phyloP scores from a whole-genome alignment of 2,888 invertebrate genomes.

The Fabriciana adippe region DNA sequence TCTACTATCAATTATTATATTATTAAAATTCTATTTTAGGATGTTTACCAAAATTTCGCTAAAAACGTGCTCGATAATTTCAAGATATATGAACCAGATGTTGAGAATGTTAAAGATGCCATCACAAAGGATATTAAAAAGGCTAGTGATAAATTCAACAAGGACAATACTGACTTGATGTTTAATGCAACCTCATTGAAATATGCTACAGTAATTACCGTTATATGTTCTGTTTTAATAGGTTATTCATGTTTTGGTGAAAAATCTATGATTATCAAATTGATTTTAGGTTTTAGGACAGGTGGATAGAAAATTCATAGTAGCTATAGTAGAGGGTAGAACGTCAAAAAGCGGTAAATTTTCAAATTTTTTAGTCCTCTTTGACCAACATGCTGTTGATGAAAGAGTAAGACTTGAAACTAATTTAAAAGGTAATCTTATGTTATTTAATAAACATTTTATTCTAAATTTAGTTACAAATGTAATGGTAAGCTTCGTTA shows the following conservation, averaged over 20 bases:
- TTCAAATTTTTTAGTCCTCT: slow-evolving; percentile 82
- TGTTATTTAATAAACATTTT: too few species aligned
- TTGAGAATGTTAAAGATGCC: slow-evolving; percentile 54
- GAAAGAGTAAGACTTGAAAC: slow-evolving; percentile 91
- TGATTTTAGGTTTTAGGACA: slow-evolving; percentile 85
- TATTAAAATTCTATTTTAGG: slow-evolving; percentile 51
- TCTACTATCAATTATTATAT: neutral
- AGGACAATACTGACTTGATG: slow-evolving; percentile 56
- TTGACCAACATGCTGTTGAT: slow-evolving; percentile 95
- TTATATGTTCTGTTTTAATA: neutral
- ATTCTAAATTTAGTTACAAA: neutral
- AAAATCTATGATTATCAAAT: neutral
- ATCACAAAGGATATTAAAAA: slow-evolving; percentile 55
- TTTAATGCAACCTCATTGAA: slow-evolving; percentile 61
- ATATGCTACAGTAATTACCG: slow-evolving; percentile 52
- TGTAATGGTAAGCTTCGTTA: too few species aligned
- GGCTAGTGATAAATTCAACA: slow-evolving; percentile 54
- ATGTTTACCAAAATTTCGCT: slow-evolving; percentile 69
- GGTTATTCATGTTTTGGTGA: neutral
- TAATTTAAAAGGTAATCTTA: slow-evolving; percentile 84
- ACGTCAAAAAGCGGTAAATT: slow-evolving; percentile 51
- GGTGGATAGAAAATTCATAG: slow-evolving; percentile 88
- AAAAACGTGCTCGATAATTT: slow-evolving; percentile 72
- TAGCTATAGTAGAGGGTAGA: slow-evolving; percentile 64
- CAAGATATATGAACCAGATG: slow-evolving; percentile 62